Base-by-base conservation (phyloP, 1,140 invertebrate species). In the Lordiphosa mommai region DNA sequence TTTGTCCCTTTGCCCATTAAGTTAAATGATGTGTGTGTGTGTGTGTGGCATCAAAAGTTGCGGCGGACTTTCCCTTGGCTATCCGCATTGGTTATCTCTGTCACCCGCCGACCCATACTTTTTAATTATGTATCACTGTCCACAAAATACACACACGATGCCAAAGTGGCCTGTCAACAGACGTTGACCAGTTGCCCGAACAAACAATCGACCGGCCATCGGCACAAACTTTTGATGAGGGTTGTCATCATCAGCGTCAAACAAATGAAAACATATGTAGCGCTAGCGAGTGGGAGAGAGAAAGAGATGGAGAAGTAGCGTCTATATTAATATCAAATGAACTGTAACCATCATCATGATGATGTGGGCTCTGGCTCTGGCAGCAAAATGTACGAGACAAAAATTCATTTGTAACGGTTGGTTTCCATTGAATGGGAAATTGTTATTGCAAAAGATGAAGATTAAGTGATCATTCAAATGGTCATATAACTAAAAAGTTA, bases 191-290 rank as follows among this genome's bases (percentile, higher is more conserved):
- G 66, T 74, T 52, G 76, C 47, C 66, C 66, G 53, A 56, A 56
- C 71, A 80, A 82, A 64, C 76, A 80, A 82, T 80, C 76, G 66
- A 67, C 60, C 71, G 70, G 57, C 76, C 74, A 80, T 74, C 61
- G 76, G 76, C 43, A 61, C 66, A 80, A 80, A 80, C 57, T 80
- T 80, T 80, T 80, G 76, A 80, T 80, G 76, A 80, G 76, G 76
- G 76, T 80, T 82, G 76, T 80, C 76, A 82, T 80, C 74, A 72
- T 74, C 76, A 82, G 76, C 76, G 76, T 76, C 76, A 80, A 82
- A 80, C 76, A 80, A 80, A 80, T 80, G 76, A 80, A 80, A 80
- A 80, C 76, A 80, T 82, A 80, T 80, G 76, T 80, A 80, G 71
- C 76, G 66, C 66, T 52, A 67, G 61, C 59, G 44, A 70, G 46